phyloP scores from a whole-genome alignment of 2,113 vertebrate genomes.

The human region DNA sequence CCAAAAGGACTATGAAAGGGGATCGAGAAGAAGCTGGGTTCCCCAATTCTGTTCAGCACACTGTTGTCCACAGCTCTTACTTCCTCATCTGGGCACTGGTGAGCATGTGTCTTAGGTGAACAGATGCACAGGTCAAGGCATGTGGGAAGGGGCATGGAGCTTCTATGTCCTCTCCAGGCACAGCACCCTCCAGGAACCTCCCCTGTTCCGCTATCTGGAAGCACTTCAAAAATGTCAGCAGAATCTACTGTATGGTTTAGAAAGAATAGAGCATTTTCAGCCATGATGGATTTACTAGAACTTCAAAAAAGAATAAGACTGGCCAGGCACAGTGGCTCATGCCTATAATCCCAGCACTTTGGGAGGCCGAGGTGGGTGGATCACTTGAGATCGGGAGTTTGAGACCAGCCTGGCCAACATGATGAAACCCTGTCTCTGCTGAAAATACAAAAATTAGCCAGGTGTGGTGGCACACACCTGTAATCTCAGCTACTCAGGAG shows the following conservation, averaged over 20 bases:
- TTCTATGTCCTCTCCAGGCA: not conserved
- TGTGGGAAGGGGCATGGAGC: not conserved
- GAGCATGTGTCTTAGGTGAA: not conserved
- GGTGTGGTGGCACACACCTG: too few relatives aligned
- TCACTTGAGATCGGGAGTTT: too few relatives aligned
- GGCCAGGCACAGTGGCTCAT: too few relatives aligned
- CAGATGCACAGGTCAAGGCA: not conserved
- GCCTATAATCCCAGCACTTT: too few relatives aligned
- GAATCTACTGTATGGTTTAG: not conserved
- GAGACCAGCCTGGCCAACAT: too few relatives aligned
- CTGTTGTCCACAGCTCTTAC: not conserved
- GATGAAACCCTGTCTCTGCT: too few relatives aligned
- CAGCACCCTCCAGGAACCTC: not conserved
- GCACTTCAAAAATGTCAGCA: not conserved
- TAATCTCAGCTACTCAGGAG: too few relatives aligned
- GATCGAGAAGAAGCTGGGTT: not conserved
- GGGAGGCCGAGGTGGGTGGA: too few relatives aligned
- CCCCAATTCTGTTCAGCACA: not conserved
- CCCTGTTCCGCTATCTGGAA: not conserved
- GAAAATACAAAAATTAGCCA: too few relatives aligned
- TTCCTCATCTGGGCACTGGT: not conserved
- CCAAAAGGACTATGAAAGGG: not conserved
- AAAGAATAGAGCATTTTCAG: not conserved
- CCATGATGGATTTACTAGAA: not conserved
- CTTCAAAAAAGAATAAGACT: not conserved